Evolutionary conservation across 92 coral and sea anemone genomes (phyloP), one percentile per base, ranked within the genome.

Genomic region (Siderastrea siderea): DNA sequence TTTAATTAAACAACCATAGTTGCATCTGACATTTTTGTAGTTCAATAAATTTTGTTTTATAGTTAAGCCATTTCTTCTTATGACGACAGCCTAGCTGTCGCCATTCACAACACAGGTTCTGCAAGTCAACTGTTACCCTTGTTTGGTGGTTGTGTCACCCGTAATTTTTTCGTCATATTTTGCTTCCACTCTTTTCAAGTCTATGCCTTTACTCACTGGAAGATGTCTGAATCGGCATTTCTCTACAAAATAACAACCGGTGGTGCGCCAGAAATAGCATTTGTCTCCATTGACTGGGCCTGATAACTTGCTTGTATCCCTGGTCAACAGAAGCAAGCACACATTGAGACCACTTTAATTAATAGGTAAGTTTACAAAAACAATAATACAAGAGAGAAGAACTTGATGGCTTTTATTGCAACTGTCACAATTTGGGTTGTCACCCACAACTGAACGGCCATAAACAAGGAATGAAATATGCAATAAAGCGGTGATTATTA

Each of bases 281-380:
- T 98, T 98, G 68, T 94, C 96, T 12, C 99, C 99, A 50, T 98
- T 98, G 19, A 98, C 99, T 6, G 99, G 99, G 7, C 99, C 99
- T 0, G 96, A 84, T 47, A 92, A 76, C 67, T 97, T 97, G 50
- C 83, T 60, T 43, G 84, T 77, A 3, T 85, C 80, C 53, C 83
- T 85, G 75, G 6, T 44, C 70, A 51, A 47, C 26, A 19, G 10
- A 74, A 9, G 45, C n/a, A n/a, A n/a, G n/a, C n/a, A n/a, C n/a
- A n/a, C n/a, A n/a, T n/a, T n/a, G n/a, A n/a, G n/a, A n/a, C n/a
- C n/a, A n/a, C n/a, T n/a, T n/a, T n/a, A n/a, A n/a, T n/a, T n/a
- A n/a, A n/a, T n/a, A n/a, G n/a, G n/a, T n/a, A n/a, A n/a, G n/a
- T n/a, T n/a, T n/a, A n/a, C n/a, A n/a, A n/a, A n/a, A n/a, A n/a